Conservation (phyloP, 2,113 vertebrate species). For the Rhodinocichla rosea region DNA sequence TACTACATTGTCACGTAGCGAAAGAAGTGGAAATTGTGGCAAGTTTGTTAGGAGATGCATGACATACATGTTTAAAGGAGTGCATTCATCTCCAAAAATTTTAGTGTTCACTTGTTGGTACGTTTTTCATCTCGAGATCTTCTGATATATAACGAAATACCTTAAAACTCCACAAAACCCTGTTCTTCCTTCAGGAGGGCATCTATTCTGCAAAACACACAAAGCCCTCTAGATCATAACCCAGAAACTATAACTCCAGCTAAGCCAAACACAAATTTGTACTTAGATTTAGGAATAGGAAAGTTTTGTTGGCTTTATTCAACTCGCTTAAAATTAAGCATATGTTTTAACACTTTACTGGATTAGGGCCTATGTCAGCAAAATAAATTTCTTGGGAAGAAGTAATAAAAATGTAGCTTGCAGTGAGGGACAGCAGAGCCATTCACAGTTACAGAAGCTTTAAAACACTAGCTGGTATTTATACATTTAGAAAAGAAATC, state of each 20-base stretch:
- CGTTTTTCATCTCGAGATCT: neutral
- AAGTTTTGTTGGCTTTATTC: slow-evolving; percentile 10
- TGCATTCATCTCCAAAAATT: neutral
- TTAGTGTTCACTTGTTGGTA: neutral
- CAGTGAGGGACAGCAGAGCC: slow-evolving; percentile 40
- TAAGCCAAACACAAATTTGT: slow-evolving; percentile 4
- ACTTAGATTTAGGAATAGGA: slow-evolving; percentile 26
- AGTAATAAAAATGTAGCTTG: slow-evolving; percentile 53
- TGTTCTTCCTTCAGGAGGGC: neutral
- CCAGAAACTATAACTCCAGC: neutral
- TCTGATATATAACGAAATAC: neutral
- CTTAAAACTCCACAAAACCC: neutral
- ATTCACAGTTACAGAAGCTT: slow-evolving; percentile 55
- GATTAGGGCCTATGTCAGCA: slow-evolving; percentile 61
- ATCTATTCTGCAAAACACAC: neutral
- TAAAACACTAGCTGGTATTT: slow-evolving; percentile 55
- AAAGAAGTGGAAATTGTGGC: neutral
- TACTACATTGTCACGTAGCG: neutral
- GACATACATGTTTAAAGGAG: neutral
- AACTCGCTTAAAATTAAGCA: slow-evolving; percentile 19
- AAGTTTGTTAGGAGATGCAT: neutral
- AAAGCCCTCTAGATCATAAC: neutral
- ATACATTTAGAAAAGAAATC: slow-evolving; percentile 56
- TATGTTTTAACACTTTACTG: slow-evolving; percentile 54
- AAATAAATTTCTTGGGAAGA: slow-evolving; percentile 59